These are phyloP conservation scores for Tragulus kanchil DNA, from an alignment of 2,113 vertebrate species.

Conservation along the genomic window DNA sequence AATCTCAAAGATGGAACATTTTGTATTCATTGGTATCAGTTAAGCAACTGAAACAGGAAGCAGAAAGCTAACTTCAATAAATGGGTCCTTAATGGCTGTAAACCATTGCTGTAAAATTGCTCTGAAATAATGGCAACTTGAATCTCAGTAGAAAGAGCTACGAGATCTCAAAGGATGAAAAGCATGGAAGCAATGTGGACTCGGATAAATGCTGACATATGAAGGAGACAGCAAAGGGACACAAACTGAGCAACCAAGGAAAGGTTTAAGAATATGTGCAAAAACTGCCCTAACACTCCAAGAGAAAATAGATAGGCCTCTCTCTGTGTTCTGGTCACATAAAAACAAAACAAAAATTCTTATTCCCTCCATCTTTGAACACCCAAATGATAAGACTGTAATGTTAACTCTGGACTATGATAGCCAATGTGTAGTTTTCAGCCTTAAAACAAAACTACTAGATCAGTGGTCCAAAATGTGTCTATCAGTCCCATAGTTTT, in stretches of 20 bases:
- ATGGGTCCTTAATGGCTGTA: not conserved
- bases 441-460: not conserved
- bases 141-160: not conserved
- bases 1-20: not conserved
- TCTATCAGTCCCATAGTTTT: not conserved
- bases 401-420: not conserved
- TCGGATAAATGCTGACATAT: not conserved
- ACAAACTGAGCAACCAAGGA: not conserved
- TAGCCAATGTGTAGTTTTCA: not conserved
- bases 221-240: not conserved
- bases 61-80: not conserved
- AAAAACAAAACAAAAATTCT: not conserved
- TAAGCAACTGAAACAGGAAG: not conserved
- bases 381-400: not conserved
- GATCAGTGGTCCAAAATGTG: not conserved
- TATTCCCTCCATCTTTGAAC: not conserved
- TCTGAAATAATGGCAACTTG: not conserved
- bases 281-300: not conserved
- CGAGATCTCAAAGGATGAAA: not conserved
- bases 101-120: not conserved
- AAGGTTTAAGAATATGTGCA: rapidly evolving
- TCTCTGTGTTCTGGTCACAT: not conserved
- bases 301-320: rapidly evolving
- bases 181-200: not conserved
- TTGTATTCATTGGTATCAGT: not conserved